Conservation (phyloP, 2,797 vertebrate genomes). For the Pseudochirops cupreus region DNA sequence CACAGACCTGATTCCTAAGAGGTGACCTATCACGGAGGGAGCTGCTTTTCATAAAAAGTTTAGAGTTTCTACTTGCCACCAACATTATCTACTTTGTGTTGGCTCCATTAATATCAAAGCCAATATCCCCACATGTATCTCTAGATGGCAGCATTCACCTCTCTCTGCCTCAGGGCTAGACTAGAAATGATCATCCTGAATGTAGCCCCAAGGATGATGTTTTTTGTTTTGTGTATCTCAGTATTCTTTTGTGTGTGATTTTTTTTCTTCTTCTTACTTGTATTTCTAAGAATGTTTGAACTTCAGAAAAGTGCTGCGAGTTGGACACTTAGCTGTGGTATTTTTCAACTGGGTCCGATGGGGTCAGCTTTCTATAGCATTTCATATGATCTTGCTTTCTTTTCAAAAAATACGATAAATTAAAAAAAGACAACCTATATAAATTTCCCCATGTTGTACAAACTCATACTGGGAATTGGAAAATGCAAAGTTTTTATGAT, state of each 20-base stretch:
- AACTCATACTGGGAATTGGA: neutral
- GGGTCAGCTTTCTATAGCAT: neutral
- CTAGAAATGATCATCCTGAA: neutral
- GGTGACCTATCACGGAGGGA: neutral
- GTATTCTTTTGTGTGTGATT: neutral
- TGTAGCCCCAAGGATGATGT: neutral
- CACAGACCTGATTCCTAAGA: neutral
- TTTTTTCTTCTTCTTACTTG: neutral
- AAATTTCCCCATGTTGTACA: neutral
- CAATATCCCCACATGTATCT: slow-evolving; percentile 36
- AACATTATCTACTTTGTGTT: neutral
- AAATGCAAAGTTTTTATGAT: neutral
- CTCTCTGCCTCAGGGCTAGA: slow-evolving; percentile 65
- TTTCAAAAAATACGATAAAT: neutral
- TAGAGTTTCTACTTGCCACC: neutral
- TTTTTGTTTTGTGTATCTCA: accelerated
- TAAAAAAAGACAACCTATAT: neutral
- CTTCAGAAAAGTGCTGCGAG: neutral
- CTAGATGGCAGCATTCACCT: slow-evolving; percentile 73
- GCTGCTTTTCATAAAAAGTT: neutral
- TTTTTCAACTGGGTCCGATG: neutral
- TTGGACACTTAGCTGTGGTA: neutral
- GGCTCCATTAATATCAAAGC: slow-evolving; percentile 16
- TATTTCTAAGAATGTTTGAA: slow-evolving; percentile 3
- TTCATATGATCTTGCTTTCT: neutral